Percentiles rank a stretch among this genome's conserved stretches.
These are phyloP conservation scores for Aelia acuminata DNA, from an alignment of 2,888 invertebrate species.

Conservation along the genomic window DNA sequence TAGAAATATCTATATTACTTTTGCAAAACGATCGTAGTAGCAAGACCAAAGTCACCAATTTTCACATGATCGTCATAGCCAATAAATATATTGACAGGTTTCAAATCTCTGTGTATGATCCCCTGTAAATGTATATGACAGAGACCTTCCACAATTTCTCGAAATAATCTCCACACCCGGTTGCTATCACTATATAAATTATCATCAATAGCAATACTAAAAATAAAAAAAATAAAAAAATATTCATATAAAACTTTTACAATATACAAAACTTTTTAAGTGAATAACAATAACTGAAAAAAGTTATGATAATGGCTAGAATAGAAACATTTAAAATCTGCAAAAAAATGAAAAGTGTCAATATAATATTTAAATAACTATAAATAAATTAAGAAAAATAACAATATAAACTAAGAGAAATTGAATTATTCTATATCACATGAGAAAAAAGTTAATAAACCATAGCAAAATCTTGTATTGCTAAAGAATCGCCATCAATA, in stretches of 20 bases:
- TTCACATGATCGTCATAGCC: slow-evolving; percentile 95
- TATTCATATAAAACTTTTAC: background rate
- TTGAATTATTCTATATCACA: too few relatives aligned
- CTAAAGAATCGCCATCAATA: too few relatives aligned
- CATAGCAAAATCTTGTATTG: too few relatives aligned
- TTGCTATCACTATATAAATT: slow-evolving; percentile 82
- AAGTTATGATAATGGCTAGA: background rate
- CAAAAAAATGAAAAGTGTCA: too few relatives aligned
- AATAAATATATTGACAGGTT: slow-evolving; percentile 94
- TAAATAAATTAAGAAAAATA: too few relatives aligned
- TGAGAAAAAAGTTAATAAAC: too few relatives aligned
- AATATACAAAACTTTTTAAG: background rate
- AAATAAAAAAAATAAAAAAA: slow-evolving; percentile 58
- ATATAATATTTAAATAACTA: too few relatives aligned
- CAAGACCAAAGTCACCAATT: slow-evolving; percentile 98
- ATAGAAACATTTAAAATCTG: background rate
- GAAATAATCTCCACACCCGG: slow-evolving; percentile 90
- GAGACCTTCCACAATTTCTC: slow-evolving; percentile 93
- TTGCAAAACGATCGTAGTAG: slow-evolving; percentile 78
- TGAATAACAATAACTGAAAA: background rate
- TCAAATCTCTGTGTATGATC: slow-evolving; percentile 87
- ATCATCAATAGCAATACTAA: slow-evolving; percentile 87
- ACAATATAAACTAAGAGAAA: too few relatives aligned
- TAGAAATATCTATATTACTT: slow-evolving; percentile 62
- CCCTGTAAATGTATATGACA: slow-evolving; percentile 94